These are phyloP conservation scores for Rhynchotus rufescens DNA, from an alignment of 2,797 vertebrate species.

Conservation along the genomic window DNA sequence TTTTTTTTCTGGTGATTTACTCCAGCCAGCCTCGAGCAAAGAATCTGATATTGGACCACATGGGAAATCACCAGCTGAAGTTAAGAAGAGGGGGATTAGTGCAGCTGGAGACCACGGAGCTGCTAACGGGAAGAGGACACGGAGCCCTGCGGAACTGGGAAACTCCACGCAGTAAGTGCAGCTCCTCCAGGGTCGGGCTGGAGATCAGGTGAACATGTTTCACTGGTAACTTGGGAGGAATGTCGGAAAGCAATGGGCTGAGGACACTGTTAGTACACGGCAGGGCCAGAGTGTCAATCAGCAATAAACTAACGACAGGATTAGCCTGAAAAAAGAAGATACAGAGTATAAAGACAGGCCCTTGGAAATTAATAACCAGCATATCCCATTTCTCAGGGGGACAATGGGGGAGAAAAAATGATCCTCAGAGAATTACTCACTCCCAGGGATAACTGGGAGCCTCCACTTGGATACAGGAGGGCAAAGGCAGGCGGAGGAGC, in stretches of 20 bases:
- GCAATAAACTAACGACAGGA: constrained; percentile 19
- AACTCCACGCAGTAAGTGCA: not conserved
- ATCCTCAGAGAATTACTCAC: not conserved
- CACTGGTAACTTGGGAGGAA: constrained; percentile 8
- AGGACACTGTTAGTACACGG: constrained; percentile 5
- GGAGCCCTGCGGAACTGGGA: not conserved
- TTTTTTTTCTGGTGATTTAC: constrained; percentile 33
- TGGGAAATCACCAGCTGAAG: constrained; percentile 45
- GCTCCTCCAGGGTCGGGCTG: constrained; percentile 9
- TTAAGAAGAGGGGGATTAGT: constrained; percentile 41
- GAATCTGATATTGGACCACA: constrained; percentile 37
- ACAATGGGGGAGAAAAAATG: not conserved
- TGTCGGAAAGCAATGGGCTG: constrained; percentile 5
- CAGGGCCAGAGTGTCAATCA: constrained; percentile 31
- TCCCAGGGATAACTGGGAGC: constrained; percentile 45
- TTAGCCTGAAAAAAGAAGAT: constrained; percentile 15
- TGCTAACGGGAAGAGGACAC: not conserved
- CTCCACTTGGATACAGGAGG: constrained; percentile 28
- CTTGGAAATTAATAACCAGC: constrained; percentile 55
- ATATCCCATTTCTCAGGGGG: constrained; percentile 45
- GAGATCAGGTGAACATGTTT: not conserved
- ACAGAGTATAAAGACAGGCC: constrained; percentile 5
- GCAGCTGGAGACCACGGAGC: not conserved
- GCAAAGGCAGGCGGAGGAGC: constrained; percentile 43
- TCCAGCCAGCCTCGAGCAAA: not conserved